Evolutionary conservation across 1,140 invertebrate genomes (phyloP).

Genomic region (Drosophila suzukii): DNA sequence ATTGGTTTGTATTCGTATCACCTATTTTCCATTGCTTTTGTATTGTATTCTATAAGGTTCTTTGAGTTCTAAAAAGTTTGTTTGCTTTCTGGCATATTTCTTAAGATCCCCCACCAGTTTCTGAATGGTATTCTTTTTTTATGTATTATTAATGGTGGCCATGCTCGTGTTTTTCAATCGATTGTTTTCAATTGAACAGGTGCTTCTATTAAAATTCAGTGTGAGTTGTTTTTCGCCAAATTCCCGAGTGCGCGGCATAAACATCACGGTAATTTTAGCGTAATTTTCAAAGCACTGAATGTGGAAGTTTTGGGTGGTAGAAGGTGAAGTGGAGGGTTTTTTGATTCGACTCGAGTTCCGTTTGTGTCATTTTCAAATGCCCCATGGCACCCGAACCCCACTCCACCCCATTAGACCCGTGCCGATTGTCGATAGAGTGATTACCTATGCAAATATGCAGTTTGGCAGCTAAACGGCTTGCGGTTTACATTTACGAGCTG

Average conservation of each 20-base stretch:
- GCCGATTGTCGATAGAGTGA: constrained; percentile 16
- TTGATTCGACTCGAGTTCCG: constrained; percentile 2
- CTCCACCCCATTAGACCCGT: too few species aligned
- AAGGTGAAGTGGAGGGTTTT: background rate
- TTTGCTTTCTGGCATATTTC: background rate
- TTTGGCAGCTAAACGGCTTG: constrained; percentile 20
- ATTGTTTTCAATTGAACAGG: constrained; percentile 23
- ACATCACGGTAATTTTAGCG: background rate
- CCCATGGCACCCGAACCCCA: background rate
- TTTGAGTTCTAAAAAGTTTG: too few species aligned
- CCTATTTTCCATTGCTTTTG: background rate
- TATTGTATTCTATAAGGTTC: too few species aligned
- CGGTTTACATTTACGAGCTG: constrained; percentile 3
- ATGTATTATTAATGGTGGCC: constrained; percentile 9
- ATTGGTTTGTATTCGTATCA: background rate
- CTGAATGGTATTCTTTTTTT: background rate
- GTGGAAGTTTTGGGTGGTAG: background rate
- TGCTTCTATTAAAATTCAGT: constrained; percentile 1
- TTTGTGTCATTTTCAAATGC: constrained; percentile 28
- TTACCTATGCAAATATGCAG: constrained; percentile 45
- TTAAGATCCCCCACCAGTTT: background rate
- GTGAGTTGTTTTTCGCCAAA: constrained; percentile 16
- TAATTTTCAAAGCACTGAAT: constrained; percentile 14
- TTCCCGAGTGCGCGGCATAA: constrained; percentile 6
- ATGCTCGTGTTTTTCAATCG: constrained; percentile 23